phyloP scores from a whole-genome alignment of 1,140 invertebrate genomes.

The Vanessa tameamea region DNA sequence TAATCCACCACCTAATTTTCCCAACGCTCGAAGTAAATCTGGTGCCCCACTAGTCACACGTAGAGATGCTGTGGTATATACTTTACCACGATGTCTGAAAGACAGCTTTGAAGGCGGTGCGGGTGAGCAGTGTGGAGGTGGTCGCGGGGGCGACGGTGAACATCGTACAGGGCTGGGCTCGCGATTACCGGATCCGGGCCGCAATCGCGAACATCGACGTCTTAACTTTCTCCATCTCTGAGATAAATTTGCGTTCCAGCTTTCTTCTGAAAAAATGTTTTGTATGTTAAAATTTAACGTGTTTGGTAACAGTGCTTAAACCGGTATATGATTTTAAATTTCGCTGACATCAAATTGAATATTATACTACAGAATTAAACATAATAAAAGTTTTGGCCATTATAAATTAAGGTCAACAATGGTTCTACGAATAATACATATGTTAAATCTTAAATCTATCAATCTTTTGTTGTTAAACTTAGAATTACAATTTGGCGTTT shows the following conservation, averaged over 20 bases:
- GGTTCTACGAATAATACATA: too few relatives aligned
- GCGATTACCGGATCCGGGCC: constrained; percentile 78
- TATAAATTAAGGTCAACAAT: too few relatives aligned
- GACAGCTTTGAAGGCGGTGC: constrained; percentile 74
- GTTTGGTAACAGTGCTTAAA: background rate
- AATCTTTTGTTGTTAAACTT: too few relatives aligned
- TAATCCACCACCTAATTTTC: constrained; percentile 85
- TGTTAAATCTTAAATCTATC: too few relatives aligned
- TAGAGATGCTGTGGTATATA: constrained; percentile 83
- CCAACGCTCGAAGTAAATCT: constrained; percentile 84
- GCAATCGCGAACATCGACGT: constrained; percentile 84
- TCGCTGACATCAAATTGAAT: too few relatives aligned
- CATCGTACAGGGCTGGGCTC: constrained; percentile 77
- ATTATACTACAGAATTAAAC: too few relatives aligned
- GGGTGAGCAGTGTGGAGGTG: constrained; percentile 67
- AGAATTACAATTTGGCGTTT: too few relatives aligned
- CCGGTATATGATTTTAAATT: constrained; percentile 7
- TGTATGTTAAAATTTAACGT: constrained; percentile 21
- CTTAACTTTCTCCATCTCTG: constrained; percentile 87
- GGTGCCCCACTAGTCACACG: constrained; percentile 83
- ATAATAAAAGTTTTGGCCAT: too few relatives aligned
- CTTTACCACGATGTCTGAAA: constrained; percentile 79
- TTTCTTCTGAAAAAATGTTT: constrained; percentile 82
- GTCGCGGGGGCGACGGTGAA: constrained; percentile 77
- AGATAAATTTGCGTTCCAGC: constrained; percentile 87